A percentile compares a stretch with the other conserved stretches of the same genome.
Conservation (phyloP, 1,140 invertebrate species). For the Acromyrmex charruanus region DNA sequence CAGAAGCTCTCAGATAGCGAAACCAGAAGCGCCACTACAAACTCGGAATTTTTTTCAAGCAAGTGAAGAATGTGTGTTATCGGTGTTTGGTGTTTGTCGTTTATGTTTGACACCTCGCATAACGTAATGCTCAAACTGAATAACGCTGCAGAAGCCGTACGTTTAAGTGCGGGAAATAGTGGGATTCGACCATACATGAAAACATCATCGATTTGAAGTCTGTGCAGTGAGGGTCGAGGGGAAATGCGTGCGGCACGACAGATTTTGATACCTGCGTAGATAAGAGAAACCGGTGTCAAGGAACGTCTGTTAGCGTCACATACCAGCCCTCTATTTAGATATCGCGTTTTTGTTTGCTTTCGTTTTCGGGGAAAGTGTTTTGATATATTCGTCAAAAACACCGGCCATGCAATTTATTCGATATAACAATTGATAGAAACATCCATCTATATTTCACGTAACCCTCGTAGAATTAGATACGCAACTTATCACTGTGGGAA, state of each 20-base stretch:
- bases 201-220: background rate
- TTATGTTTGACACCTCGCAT: background rate
- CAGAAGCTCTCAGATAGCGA: background rate
- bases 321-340: slow-evolving; percentile 70
- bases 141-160: background rate
- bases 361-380: background rate
- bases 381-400: background rate
- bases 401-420: background rate
- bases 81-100: background rate
- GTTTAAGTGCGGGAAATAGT: background rate
- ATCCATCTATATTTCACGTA: background rate
- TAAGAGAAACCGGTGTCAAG: slow-evolving; percentile 81
- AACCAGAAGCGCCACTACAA: background rate
- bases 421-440: background rate
- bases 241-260: slow-evolving; percentile 81
- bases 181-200: background rate
- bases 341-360: slow-evolving; percentile 69
- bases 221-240: slow-evolving; percentile 49
- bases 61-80: background rate
- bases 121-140: background rate
- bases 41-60: background rate
- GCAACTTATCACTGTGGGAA: no score
- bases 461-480: background rate
- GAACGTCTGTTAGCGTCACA: slow-evolving; percentile 51
- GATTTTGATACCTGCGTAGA: slow-evolving; percentile 80